Evolutionary conservation across 2,113 vertebrate genomes (phyloP).

Genomic region (Tragelaphus strepsiceros): DNA sequence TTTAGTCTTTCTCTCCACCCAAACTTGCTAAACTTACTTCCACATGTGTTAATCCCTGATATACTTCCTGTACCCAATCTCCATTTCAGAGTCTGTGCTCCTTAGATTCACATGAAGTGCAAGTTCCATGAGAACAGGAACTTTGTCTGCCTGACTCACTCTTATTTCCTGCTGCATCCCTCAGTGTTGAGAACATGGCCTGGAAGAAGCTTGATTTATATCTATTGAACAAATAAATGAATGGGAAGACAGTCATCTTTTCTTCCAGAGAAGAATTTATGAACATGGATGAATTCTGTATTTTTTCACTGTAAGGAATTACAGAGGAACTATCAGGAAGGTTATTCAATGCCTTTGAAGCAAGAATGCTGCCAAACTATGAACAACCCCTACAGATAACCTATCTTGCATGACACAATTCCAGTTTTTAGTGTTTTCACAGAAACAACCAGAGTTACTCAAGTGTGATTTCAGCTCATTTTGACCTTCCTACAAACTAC

Average conservation of each 20-base stretch:
- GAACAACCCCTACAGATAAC: neutral
- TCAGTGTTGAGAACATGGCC: neutral
- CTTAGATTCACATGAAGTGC: neutral
- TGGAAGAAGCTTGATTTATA: neutral
- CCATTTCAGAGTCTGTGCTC: neutral
- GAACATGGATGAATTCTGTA: neutral
- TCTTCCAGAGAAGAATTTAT: neutral
- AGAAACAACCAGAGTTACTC: neutral
- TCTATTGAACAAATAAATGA: neutral
- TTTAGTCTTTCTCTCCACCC: neutral
- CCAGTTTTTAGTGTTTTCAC: neutral
- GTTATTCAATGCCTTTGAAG: neutral
- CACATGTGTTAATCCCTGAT: neutral
- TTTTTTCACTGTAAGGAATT: neutral
- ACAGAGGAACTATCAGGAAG: neutral
- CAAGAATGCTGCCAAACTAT: neutral
- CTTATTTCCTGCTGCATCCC: neutral
- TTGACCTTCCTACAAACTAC: neutral
- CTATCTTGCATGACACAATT: neutral
- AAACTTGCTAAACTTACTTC: neutral
- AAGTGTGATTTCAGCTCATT: neutral
- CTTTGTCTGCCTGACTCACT: neutral
- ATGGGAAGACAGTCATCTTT: neutral
- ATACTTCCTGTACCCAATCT: neutral
- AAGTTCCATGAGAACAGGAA: neutral